Base-by-base conservation (phyloP, 1,140 invertebrate genomes). In the Atopsyche davidsoni region DNA sequence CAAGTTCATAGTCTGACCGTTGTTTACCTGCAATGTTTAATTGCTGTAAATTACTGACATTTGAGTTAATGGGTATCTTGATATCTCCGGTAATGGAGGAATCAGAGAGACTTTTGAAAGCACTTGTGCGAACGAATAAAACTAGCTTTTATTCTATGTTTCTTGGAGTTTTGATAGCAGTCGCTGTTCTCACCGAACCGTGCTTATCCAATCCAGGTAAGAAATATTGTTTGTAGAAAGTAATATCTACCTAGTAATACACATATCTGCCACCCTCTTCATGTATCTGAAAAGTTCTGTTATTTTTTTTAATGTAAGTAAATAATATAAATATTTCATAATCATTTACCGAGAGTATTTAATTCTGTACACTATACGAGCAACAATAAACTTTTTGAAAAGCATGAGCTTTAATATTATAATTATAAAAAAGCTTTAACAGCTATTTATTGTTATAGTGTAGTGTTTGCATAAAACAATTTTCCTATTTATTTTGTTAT, bases 131-230 rank as follows among this genome's bases (percentile, higher is more conserved):
- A 17, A 42, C 18, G 22, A 39, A 22, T 23, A 35, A 18, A 34
- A 19, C 22, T 28, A 41, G 47, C 43, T 42, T 50, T 42, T 25
- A 43, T 21, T 17, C 39, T 25, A 11, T 23, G 7, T 34, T 25
- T 4, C 25, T 55, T 11, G 53, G 35, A 42, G 25, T 49, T 16
- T 21, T 49, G 22, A 10, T 51, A 35, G 31, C 39, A 7, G 25
- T 32, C 3, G 42, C 23, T 32, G 4, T 51, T n/a, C 35, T 50
- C 36, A 36, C 45, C 18, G 14, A 25, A n/a, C 53, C 53, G 17
- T 42, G 53, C 31, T 34, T 28, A 19, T 46, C 34, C 28, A 50
- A 36, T 14, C 31, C 53, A 55, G 53, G 53, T 55, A 55, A 38
- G 28, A 13, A 38, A 22, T 47, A 36, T 47, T 23, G 24, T 47